phyloP scores from a whole-genome alignment of 2,113 vertebrate genomes.

The Poecilia latipinna region DNA sequence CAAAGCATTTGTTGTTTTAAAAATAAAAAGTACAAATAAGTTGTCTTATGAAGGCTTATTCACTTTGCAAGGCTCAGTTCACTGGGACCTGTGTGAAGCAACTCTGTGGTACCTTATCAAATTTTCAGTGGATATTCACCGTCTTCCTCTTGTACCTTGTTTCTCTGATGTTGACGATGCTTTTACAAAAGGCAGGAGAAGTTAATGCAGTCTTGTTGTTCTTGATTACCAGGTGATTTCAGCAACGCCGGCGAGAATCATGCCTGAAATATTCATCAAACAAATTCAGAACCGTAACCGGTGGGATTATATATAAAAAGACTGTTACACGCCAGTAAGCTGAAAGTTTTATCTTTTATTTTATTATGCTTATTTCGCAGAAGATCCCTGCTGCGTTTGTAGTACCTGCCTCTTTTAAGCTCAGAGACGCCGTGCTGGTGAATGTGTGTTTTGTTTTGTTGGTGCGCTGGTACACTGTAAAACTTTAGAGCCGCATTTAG shows the following conservation, averaged over 20 bases:
- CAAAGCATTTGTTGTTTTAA: constrained; percentile 11
- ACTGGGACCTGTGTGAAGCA: constrained; percentile 29
- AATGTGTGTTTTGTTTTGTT: constrained; percentile 49
- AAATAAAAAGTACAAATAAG: constrained; percentile 12
- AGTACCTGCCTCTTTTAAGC: constrained; percentile 11
- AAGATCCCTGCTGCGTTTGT: constrained; percentile 20
- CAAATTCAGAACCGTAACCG: constrained; percentile 4
- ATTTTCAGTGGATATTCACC: constrained; percentile 25
- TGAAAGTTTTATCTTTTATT: constrained; percentile 1
- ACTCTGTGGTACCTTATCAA: constrained; percentile 17
- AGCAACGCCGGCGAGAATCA: constrained; percentile 4
- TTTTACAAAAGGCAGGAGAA: constrained; percentile 19
- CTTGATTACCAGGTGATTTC: constrained; percentile 15
- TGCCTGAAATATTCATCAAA: constrained; percentile 30
- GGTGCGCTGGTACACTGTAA: constrained; percentile 21
- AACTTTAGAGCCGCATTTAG: too few species aligned
- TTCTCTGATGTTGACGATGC: constrained; percentile 8
- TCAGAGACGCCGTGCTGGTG: constrained; percentile 18
- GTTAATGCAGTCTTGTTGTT: constrained; percentile 15
- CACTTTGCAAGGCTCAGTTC: constrained; percentile 26
- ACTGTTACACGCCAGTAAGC: constrained; percentile 8
- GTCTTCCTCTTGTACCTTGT: constrained; percentile 12
- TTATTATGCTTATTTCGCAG: constrained; percentile 4
- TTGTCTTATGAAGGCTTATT: constrained; percentile 12
- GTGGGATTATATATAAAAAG: neutral